Evolutionary conservation across 2,888 invertebrate genomes (phyloP), one percentile per base, ranked within the genome.

Genomic region (Dicyrtomina minuta): DNA sequence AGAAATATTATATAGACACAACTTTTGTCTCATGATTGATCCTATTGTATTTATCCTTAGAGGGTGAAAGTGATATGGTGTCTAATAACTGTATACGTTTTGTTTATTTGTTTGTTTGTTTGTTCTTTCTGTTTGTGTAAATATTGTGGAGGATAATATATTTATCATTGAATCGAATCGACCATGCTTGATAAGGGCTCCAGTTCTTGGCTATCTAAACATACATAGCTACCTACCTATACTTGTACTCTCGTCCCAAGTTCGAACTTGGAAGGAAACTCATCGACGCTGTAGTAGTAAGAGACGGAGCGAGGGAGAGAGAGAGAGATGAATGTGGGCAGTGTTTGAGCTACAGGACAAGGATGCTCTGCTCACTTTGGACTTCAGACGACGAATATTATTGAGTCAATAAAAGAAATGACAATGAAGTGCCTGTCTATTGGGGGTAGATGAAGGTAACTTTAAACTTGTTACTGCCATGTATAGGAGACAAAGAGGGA

Each of bases 351-450:
- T 33, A 33, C 33, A 33, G 33, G 33, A 33, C 33, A 33, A 33
- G 33, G 33, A 33, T 33, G 33, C 33, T 33, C 4, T 2, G 55
- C 55, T 55, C 26, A 55, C 55, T 55, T 26, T 55, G 55, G 55
- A 51, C 55, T 17, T 33, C 4, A 33, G 33, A 33, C 33, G 33
- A 24, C n/a, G 55, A 55, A 26, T 8, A 53, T 22, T 53, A 53
- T 20, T 24, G 55, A 55, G 55, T 55, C 55, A 55, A 55, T 55
- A 26, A 24, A 44, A 62, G 66, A 58, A 17, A 66, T 66, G 66
- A 66, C 66, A 66, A 66, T 59, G 59, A 66, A 66, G 46, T 66
- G 66, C 27, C 46, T 61, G 64, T 51, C 33, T 53, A 51, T 64
- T 64, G 64, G 39, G 51, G 51, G 27, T 41, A 58, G 58, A 17